These are phyloP conservation scores for Microchrysa polita DNA, from an alignment of 2,888 invertebrate genomes.

Conservation along the genomic window DNA sequence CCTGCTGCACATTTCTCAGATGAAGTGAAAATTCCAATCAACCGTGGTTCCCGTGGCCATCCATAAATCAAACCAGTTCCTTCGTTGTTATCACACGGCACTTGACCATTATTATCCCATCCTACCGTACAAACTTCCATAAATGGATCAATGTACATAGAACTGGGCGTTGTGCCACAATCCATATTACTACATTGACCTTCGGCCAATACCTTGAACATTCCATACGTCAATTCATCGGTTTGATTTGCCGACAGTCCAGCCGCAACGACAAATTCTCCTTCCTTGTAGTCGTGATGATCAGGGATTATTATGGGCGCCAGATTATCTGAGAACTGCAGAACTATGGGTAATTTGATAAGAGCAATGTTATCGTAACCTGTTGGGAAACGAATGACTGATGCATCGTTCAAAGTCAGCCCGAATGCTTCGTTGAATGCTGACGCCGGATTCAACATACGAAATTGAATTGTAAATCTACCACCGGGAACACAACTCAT, in stretches of 20 bases:
- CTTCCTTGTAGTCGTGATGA: background rate
- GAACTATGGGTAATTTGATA: constrained; percentile 1
- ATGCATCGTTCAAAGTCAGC: background rate
- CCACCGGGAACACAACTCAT: background rate
- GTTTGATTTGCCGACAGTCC: constrained; percentile 28
- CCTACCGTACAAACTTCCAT: constrained; percentile 44
- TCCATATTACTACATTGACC: constrained; percentile 6
- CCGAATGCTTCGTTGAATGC: constrained; percentile 3
- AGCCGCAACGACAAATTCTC: constrained; percentile 32
- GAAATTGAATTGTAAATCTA: background rate
- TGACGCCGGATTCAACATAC: background rate
- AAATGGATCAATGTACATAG: constrained; percentile 43
- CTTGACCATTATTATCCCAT: constrained; percentile 37
- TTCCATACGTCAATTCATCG: constrained; percentile 29
- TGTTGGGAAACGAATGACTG: constrained; percentile 21
- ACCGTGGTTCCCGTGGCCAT: constrained; percentile 46
- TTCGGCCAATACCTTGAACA: constrained; percentile 8
- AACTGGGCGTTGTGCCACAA: background rate
- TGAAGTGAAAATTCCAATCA: constrained; percentile 46
- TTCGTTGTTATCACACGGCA: constrained; percentile 37
- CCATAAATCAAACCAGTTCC: constrained; percentile 46
- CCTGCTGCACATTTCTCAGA: background rate
- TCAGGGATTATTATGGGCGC: background rate
- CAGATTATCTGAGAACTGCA: background rate
- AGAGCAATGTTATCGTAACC: constrained; percentile 19